phyloP scores from a whole-genome alignment of 1,140 invertebrate genomes.

The Sminthurides bifidus region DNA sequence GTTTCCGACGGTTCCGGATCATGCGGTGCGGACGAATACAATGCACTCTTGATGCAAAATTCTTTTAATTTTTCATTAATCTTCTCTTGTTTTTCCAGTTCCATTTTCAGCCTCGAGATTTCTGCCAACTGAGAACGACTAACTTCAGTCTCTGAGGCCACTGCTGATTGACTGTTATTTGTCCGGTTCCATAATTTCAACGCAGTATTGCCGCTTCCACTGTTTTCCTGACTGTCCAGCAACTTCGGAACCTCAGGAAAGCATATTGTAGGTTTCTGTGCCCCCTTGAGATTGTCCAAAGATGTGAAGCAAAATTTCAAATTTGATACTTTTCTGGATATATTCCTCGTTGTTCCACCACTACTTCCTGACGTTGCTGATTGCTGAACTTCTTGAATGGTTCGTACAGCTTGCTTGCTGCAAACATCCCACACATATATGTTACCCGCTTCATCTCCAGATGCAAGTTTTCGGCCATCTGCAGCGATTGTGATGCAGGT shows the following conservation, averaged over 20 bases:
- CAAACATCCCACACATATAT: slow-evolving; percentile 25
- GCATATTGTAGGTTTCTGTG: slow-evolving; percentile 16
- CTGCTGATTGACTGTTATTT: not conserved
- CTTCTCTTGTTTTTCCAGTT: slow-evolving; percentile 18
- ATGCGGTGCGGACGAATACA: not conserved
- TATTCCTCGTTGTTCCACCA: not conserved
- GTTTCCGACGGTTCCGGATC: no score
- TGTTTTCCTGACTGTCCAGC: slow-evolving; percentile 20
- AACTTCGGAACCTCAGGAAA: slow-evolving; percentile 30
- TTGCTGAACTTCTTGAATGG: slow-evolving; percentile 9
- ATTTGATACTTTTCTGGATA: slow-evolving; percentile 16
- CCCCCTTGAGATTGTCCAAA: slow-evolving; percentile 22
- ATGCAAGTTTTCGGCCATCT: slow-evolving; percentile 19
- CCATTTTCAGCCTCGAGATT: slow-evolving; percentile 17
- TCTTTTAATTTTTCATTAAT: slow-evolving; percentile 26
- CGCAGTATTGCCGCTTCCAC: not conserved
- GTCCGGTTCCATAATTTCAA: not conserved
- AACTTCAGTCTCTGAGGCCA: not conserved
- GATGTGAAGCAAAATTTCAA: slow-evolving; percentile 25
- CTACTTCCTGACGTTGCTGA: not conserved
- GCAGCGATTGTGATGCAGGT: slow-evolving; percentile 21
- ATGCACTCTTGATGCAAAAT: slow-evolving; percentile 20
- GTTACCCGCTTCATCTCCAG: slow-evolving; percentile 16
- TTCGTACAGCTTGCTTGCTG: slow-evolving; percentile 21
- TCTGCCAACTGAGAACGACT: not conserved